Evolutionary conservation across 2,888 invertebrate genomes (phyloP).

Genomic region (Caenorhabditis sulstoni): DNA sequence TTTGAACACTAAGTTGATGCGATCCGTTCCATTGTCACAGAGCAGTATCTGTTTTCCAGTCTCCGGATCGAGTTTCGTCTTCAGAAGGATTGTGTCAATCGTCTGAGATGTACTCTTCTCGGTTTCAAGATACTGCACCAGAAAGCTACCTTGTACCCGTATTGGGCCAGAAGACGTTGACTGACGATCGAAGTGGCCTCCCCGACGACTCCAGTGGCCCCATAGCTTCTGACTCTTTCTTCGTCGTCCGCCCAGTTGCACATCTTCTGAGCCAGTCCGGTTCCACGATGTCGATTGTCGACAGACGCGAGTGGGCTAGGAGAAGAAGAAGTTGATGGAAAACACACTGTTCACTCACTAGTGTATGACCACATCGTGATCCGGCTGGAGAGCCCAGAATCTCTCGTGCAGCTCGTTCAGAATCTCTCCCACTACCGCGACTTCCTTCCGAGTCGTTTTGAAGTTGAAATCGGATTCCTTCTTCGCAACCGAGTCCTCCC

Average conservation of each 20-base stretch:
- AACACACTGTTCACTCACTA: constrained; percentile 38
- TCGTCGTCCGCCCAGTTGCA: constrained; percentile 41
- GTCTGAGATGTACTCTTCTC: constrained; percentile 21
- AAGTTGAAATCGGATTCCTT: constrained; percentile 41
- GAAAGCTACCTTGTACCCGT: constrained; percentile 22
- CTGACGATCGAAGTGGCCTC: constrained; percentile 54
- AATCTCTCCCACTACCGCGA: constrained; percentile 48
- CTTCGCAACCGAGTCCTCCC: constrained; percentile 20
- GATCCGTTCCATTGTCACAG: constrained; percentile 56
- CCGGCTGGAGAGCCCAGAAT: constrained; percentile 46
- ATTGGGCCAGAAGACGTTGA: constrained; percentile 31
- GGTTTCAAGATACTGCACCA: background rate
- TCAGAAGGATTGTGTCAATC: constrained; percentile 27
- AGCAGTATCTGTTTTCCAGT: constrained; percentile 34
- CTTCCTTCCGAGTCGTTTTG: constrained; percentile 32
- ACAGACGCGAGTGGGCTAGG: constrained; percentile 30
- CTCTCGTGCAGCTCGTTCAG: constrained; percentile 54
- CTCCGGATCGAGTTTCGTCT: constrained; percentile 28
- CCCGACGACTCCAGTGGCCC: constrained; percentile 49
- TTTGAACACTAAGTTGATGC: constrained; percentile 52
- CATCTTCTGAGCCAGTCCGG: constrained; percentile 49
- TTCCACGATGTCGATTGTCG: constrained; percentile 32
- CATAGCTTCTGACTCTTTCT: constrained; percentile 8
- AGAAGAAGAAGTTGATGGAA: too few species aligned
- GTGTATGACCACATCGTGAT: constrained; percentile 46